Base-by-base conservation (phyloP, 2,888 invertebrate genomes). In the Macroteleia sp. region DNA sequence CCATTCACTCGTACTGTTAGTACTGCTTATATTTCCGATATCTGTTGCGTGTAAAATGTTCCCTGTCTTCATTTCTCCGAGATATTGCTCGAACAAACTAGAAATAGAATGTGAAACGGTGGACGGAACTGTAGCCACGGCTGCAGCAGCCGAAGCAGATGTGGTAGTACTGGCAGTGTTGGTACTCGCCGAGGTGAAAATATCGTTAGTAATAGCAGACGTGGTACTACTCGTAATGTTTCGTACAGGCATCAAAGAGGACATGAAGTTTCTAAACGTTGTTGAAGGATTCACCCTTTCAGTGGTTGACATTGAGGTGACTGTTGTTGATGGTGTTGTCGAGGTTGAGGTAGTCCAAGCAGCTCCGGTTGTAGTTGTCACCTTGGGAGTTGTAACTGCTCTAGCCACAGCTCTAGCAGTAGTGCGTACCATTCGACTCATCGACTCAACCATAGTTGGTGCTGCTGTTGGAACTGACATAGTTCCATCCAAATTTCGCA, bases 51-150 rank as follows among this genome's bases (percentile, higher is more conserved):
- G 90, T 22, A 70, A 8, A n/a, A 61, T 16, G 8, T 36, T 30
- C 12, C 59, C 66, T 1, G 59, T 64, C 14, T 67, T 71, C 59
- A 83, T 82, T 19, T 82, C 87, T 85, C 80, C 82, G 12, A 84
- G 77, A 36, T 86, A 86, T 0, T 84, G 75, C 14, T 89, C 87
- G 32, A 89, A 83, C 19, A 88, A 61, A 14, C 91, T 89, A 82
- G 92, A 92, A 90, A 93, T 91, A 84, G 89, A 92, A 86, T 92
- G 91, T 86, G 92, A 92, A 90, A 92, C 88, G 80, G 92, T 92
- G 91, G 93, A 93, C 91, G 89, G 87, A 9, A 92, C 90, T 52
- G 85, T 86, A 32, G 88, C 83, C 36, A 88, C 78, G 14, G 89
- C 89, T 5, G 87, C 84, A 4, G 89, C 83, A 41, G 86, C 67